Evolutionary conservation across 1,140 invertebrate genomes (phyloP).

Genomic region (Chymomyza costata): DNA sequence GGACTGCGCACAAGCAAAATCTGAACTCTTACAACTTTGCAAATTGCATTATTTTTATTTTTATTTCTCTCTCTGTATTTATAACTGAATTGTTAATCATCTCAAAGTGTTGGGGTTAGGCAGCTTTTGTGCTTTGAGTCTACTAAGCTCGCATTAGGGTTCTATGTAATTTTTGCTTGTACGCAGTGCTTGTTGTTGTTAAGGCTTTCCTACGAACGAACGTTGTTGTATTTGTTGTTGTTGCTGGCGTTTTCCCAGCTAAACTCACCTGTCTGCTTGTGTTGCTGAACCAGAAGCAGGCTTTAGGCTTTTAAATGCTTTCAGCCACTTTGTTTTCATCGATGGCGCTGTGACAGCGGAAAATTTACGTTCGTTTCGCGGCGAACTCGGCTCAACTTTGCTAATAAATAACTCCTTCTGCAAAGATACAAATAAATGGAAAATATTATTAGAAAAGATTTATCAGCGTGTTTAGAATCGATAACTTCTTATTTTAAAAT

Average conservation of each 20-base stretch:
- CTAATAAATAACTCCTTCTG: conserved; percentile 93
- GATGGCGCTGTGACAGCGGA: conserved; percentile 88
- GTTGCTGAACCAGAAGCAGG: conserved; percentile 81
- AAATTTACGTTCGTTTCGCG: conserved; percentile 87
- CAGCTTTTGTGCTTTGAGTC: neutral
- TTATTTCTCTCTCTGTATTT: no score
- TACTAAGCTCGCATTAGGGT: neutral
- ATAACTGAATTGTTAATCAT: conserved; percentile 58
- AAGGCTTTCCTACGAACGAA: no score
- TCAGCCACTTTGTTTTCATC: conserved; percentile 98
- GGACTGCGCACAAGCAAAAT: no score
- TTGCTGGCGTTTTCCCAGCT: no score
- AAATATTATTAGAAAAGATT: neutral
- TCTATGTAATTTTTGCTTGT: no score
- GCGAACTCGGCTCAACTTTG: conserved; percentile 82
- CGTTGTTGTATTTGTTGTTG: neutral
- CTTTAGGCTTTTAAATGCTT: conserved; percentile 97
- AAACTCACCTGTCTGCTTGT: conserved; percentile 77
- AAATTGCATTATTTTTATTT: no score
- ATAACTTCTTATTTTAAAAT: no score
- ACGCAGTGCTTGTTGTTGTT: no score
- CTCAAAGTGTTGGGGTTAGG: neutral
- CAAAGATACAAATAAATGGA: conserved; percentile 71
- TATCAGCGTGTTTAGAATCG: no score
- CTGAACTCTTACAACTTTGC: no score